These are phyloP conservation scores for Spermophilus dauricus DNA, from an alignment of 2,113 vertebrate genomes.

Conservation along the genomic window DNA sequence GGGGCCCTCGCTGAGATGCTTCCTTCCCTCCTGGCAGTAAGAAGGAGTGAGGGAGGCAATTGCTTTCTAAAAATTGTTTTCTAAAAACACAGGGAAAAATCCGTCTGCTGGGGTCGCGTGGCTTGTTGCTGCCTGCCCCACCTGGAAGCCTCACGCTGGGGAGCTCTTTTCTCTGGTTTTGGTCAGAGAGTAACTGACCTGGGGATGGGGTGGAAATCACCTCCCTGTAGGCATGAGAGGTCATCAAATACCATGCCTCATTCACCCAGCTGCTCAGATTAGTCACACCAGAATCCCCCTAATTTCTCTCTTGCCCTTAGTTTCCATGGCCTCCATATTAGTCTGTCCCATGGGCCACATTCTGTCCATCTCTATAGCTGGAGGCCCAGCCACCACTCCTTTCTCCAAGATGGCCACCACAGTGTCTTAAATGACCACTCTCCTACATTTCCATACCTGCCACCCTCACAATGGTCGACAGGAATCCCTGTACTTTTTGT, in stretches of 20 bases:
- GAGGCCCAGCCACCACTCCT: background rate
- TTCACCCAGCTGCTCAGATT: too few relatives aligned
- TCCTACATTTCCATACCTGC: background rate
- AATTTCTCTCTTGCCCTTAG: accelerated
- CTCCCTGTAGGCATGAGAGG: background rate
- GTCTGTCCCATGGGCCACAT: accelerated
- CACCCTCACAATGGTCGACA: background rate
- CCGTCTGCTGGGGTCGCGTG: background rate
- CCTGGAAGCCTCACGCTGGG: background rate
- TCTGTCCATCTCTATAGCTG: background rate
- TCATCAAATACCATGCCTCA: too few relatives aligned
- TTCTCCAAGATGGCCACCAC: background rate
- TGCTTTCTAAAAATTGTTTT: slow-evolving; percentile 36
- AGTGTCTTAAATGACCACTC: background rate
- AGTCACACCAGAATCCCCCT: accelerated
- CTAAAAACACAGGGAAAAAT: background rate
- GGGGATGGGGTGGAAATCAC: accelerated
- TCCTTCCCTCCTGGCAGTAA: slow-evolving; percentile 35
- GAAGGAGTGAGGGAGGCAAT: slow-evolving; percentile 62
- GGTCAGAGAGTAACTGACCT: accelerated
- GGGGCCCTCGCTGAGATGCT: slow-evolving; percentile 45
- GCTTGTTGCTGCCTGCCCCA: accelerated
- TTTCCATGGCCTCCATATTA: too few relatives aligned
- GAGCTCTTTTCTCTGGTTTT: background rate
- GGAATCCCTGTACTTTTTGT: background rate